Conservation (phyloP, 2,113 vertebrate genomes). For the Nerophis ophidion region DNA sequence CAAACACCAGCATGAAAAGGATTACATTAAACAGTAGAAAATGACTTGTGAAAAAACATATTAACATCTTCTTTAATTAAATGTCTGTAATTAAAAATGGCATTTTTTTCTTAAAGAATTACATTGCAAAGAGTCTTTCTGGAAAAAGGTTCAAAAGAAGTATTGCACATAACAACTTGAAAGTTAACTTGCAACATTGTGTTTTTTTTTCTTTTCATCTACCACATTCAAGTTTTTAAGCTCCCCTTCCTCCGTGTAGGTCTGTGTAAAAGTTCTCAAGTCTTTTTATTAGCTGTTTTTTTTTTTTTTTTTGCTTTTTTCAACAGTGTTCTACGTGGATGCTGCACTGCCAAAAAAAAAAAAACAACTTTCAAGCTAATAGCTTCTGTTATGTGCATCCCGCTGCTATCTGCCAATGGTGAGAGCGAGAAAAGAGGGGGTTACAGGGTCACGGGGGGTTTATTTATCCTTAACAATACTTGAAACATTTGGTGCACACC, state of each 20-base stretch:
- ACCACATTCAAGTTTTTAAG: constrained; percentile 99
- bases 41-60: constrained; percentile 87
- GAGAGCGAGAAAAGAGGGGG: constrained; percentile 27
- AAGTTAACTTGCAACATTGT: constrained; percentile 99
- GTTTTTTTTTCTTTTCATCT: constrained; percentile 26
- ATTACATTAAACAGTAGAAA: constrained; percentile 99
- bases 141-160: constrained; percentile 99
- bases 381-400: constrained; percentile 84
- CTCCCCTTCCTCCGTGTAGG: constrained; percentile 88
- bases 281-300: constrained; percentile 51
- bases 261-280: constrained; percentile 93
- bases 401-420: constrained; percentile 96
- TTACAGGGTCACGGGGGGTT: constrained; percentile 41
- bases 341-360: constrained; percentile 78
- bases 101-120: constrained; percentile 85
- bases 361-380: constrained; percentile 22
- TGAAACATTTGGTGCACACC: constrained; percentile 99
- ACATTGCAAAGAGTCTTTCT: constrained; percentile 99
- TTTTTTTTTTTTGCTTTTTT: background rate
- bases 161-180: constrained; percentile 99
- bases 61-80: constrained; percentile 98
- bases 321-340: constrained; percentile 90
- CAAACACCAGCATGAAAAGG: constrained; percentile 99
- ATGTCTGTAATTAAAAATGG: constrained; percentile 99
- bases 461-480: constrained; percentile 88